A percentile compares a stretch with the other conserved stretches of the same genome.
Evolutionary conservation across 2,797 vertebrate species (phyloP).

Genomic region (Momotus momota): DNA sequence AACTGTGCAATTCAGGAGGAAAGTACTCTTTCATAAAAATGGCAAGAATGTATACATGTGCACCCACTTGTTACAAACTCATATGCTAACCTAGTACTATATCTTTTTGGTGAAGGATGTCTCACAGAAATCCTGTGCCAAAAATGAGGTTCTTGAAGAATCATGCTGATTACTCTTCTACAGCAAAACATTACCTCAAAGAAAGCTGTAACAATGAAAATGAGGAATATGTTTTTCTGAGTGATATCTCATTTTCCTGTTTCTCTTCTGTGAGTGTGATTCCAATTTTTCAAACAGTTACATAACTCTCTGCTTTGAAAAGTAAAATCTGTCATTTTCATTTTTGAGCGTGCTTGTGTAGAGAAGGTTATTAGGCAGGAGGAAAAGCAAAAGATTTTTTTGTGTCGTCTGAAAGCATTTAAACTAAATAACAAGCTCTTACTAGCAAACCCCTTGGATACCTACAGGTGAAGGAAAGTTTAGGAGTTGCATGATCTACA

Average conservation of each 20-base stretch:
- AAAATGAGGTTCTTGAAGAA: not conserved
- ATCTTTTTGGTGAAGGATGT: not conserved
- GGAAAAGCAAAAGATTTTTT: not conserved
- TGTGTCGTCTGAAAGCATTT: not conserved
- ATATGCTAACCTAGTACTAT: not conserved
- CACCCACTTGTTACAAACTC: not conserved
- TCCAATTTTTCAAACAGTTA: not conserved
- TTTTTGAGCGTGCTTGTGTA: not conserved
- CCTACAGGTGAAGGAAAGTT: not conserved
- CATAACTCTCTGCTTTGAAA: not conserved
- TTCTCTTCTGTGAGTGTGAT: not conserved
- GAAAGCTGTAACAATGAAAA: not conserved
- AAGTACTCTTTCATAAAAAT: not conserved
- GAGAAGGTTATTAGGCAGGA: not conserved
- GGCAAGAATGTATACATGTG: not conserved
- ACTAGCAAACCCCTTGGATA: not conserved
- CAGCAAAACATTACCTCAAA: not conserved
- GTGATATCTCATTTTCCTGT: not conserved
- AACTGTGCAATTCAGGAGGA: not conserved
- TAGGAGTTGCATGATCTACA: not conserved
- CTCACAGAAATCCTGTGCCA: not conserved
- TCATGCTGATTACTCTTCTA: not conserved
- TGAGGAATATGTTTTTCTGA: not conserved
- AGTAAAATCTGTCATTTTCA: not conserved
- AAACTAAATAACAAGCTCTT: not conserved